Evolutionary conservation across 2,888 invertebrate genomes (phyloP).

Genomic region (Dasysyrphus albostriatus): DNA sequence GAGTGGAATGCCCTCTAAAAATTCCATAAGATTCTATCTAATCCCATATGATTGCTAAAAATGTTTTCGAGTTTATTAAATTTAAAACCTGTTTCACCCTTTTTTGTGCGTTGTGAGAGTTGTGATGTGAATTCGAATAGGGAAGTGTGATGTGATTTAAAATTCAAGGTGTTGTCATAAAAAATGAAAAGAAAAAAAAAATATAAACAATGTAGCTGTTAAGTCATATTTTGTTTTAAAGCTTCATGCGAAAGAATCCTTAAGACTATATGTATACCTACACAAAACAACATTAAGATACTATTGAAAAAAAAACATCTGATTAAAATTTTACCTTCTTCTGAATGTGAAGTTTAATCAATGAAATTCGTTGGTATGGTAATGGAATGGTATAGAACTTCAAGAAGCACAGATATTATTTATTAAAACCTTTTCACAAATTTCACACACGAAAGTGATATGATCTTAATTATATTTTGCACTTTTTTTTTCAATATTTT

Average conservation of each 20-base stretch:
- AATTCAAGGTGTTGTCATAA: slow-evolving; percentile 41
- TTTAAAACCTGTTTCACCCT: slow-evolving; percentile 31
- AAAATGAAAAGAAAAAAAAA: neutral
- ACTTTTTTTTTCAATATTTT: slow-evolving; percentile 42
- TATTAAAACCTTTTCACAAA: slow-evolving; percentile 16
- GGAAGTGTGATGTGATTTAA: slow-evolving; percentile 22
- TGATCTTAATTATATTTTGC: neutral
- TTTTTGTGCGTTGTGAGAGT: slow-evolving; percentile 18
- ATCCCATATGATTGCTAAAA: neutral
- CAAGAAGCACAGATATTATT: neutral
- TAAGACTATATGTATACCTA: slow-evolving; percentile 6
- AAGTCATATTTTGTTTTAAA: neutral
- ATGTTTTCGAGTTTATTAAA: slow-evolving; percentile 4
- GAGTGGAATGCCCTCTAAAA: slow-evolving; percentile 61
- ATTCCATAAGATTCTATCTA: slow-evolving; percentile 20
- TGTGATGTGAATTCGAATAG: slow-evolving; percentile 2
- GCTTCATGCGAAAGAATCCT: slow-evolving; percentile 44
- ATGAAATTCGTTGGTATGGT: slow-evolving; percentile 60
- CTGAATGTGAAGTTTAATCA: slow-evolving; percentile 47
- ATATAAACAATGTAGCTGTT: neutral
- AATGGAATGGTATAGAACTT: slow-evolving; percentile 32
- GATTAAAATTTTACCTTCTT: slow-evolving; percentile 32
- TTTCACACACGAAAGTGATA: neutral
- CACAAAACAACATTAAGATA: slow-evolving; percentile 39
- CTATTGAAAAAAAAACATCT: neutral